Base-by-base conservation (phyloP, 2,113 vertebrate genomes). In the Salvelinus alpinus region DNA sequence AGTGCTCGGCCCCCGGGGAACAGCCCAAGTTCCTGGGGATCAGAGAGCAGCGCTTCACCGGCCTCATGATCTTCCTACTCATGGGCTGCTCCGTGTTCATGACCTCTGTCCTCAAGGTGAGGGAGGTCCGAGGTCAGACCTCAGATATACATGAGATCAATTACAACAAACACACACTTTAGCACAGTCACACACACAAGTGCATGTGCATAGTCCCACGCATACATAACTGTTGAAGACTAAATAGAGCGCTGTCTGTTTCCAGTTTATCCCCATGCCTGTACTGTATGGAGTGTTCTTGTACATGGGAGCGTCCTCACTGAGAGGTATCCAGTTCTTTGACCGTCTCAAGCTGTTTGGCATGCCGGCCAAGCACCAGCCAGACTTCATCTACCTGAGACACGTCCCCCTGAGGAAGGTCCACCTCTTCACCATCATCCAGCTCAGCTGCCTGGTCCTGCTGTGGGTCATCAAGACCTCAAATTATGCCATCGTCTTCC, bases 61-160 rank as follows among this genome's bases (percentile, higher is more conserved):
- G 98, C 31, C 95, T 99, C 75, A 98, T 99, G 98, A 99, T 99
- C 93, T 99, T 99, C 89, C 78, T 97, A 29, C 95, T 99, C 65
- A 99, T 99, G 98, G 98, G 98, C 65, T 98, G 95, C 75, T 99
- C 98, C 3, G 98, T 99, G 74, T 99, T 99, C 89, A 95, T 99
- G 96, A 99, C 98, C 72, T 97, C 97, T n/a, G 82, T 99, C 80
- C 92, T 99, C 7, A 97, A 99, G 96, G 97, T 99, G 91, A 88
- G 87, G 29, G 51, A 54, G 64, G 24, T 16, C 4, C 2, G 0
- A 13, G 22, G 27, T n/a, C 54, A 59, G 11, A 69, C 34, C 20
- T 51, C 68, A 2, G 31, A 44, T 12, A n/a, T 4, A 70, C 11
- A 7, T 2, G 38, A 20, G 31, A 34, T 47, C 24, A 65, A 1